A percentile compares a stretch with the other conserved stretches of the same genome.
These are phyloP conservation scores for Hemichromis elongatus DNA, from an alignment of 2,113 vertebrate genomes.

Conservation along the genomic window DNA sequence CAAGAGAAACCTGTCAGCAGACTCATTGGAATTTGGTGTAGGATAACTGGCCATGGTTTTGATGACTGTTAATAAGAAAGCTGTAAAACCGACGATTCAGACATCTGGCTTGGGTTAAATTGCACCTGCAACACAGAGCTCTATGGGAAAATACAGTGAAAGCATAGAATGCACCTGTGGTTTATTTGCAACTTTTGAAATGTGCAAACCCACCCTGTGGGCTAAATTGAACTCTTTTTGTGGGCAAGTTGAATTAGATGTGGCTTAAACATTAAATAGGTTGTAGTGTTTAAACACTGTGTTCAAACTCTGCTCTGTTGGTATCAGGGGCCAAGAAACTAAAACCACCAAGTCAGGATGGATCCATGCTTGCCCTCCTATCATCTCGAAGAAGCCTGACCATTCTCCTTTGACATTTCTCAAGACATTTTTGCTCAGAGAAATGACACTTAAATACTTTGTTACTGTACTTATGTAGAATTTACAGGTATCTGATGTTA, in stretches of 20 bases:
- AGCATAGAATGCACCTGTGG: neutral
- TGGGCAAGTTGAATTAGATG: neutral
- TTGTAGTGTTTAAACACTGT: neutral
- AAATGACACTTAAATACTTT: neutral
- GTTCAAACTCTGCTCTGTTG: neutral
- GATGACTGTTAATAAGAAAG: neutral
- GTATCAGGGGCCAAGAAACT: neutral
- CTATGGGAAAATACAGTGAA: neutral
- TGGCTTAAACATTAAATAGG: neutral
- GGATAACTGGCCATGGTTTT: neutral
- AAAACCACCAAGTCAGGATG: neutral
- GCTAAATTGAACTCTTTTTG: neutral
- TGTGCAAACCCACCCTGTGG: neutral
- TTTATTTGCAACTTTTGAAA: neutral
- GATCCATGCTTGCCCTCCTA: neutral
- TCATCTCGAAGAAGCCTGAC: neutral
- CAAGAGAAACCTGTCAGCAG: neutral
- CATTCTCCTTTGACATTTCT: neutral
- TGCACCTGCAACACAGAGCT: neutral
- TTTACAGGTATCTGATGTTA: neutral
- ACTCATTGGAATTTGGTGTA: neutral
- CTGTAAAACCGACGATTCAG: neutral
- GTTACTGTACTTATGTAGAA: neutral
- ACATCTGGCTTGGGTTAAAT: neutral
- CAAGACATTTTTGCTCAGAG: fast-evolving